These are phyloP conservation scores for Plotosus lineatus DNA, from an alignment of 2,113 vertebrate species.

Conservation along the genomic window DNA sequence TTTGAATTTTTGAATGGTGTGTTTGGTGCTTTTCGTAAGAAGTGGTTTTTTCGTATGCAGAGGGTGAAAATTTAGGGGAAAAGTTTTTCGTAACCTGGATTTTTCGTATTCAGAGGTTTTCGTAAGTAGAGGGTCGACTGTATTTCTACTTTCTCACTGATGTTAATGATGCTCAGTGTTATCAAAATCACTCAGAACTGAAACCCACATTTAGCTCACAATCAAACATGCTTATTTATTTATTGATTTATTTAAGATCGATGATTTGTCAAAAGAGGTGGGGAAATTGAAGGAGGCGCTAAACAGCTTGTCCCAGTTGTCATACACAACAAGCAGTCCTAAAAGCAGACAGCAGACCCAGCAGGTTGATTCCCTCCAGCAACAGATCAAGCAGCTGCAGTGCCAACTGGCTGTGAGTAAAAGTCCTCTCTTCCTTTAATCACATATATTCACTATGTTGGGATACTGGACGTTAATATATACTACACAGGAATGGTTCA, in stretches of 20 bases:
- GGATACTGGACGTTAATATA: too few relatives aligned
- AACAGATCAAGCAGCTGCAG: conserved; percentile 94
- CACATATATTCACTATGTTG: not conserved
- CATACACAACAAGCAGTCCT: conserved; percentile 79
- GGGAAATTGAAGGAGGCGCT: conserved; percentile 91
- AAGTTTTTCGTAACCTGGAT: too few relatives aligned
- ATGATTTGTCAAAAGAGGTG: conserved; percentile 92
- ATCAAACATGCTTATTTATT: not conserved
- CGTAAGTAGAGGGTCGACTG: too few relatives aligned
- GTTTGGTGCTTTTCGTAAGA: too few relatives aligned
- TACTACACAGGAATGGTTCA: too few relatives aligned
- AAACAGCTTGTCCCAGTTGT: conserved; percentile 96
- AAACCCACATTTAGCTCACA: not conserved
- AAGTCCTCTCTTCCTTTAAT: not conserved
- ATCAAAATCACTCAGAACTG: not conserved
- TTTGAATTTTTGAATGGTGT: too few relatives aligned
- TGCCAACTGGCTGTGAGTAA: conserved; percentile 87
- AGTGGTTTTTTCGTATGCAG: too few relatives aligned
- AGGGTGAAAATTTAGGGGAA: too few relatives aligned
- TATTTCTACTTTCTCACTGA: too few relatives aligned
- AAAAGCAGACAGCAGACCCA: conserved; percentile 79
- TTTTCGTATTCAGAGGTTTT: too few relatives aligned
- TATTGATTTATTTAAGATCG: conserved; percentile 74
- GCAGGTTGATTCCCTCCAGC: conserved; percentile 87
- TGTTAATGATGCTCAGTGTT: not conserved